A percentile compares a stretch with the other conserved stretches of the same genome.
Evolutionary conservation across 2,113 vertebrate genomes (phyloP).

Genomic region (Odocoileus virginianus): DNA sequence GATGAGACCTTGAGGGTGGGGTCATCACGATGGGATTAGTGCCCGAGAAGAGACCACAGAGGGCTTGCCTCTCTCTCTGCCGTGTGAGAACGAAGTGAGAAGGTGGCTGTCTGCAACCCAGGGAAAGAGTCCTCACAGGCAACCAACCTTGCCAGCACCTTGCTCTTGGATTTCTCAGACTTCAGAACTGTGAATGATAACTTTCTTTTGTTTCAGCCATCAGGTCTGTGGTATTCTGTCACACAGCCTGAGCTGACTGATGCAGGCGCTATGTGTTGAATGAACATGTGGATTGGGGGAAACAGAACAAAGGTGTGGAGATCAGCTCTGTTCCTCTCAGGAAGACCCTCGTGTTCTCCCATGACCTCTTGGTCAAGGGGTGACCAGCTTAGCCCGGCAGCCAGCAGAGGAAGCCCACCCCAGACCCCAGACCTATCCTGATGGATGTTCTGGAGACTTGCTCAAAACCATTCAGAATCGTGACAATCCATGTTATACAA

Average conservation of each 20-base stretch:
- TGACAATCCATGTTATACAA: neutral
- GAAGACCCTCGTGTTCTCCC: neutral
- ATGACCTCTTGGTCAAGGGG: neutral
- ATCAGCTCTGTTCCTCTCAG: neutral
- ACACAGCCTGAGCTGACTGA: neutral
- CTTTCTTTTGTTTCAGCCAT: neutral
- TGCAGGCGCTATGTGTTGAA: no score
- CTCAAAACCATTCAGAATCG: neutral
- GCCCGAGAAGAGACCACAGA: neutral
- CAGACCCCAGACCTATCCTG: neutral
- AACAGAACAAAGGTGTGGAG: neutral
- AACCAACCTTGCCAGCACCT: neutral
- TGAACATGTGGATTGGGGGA: neutral
- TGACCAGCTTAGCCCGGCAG: neutral
- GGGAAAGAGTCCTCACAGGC: neutral
- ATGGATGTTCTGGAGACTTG: neutral
- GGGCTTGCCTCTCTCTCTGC: neutral
- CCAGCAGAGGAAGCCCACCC: no score
- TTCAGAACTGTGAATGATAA: neutral
- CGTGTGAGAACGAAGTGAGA: neutral
- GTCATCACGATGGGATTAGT: neutral
- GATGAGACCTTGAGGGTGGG: neutral
- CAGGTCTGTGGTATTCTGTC: neutral
- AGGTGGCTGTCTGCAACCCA: neutral
- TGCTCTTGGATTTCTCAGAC: neutral